phyloP scores from a whole-genome alignment of 2,888 invertebrate genomes.

The Temnothorax ravouxi region DNA sequence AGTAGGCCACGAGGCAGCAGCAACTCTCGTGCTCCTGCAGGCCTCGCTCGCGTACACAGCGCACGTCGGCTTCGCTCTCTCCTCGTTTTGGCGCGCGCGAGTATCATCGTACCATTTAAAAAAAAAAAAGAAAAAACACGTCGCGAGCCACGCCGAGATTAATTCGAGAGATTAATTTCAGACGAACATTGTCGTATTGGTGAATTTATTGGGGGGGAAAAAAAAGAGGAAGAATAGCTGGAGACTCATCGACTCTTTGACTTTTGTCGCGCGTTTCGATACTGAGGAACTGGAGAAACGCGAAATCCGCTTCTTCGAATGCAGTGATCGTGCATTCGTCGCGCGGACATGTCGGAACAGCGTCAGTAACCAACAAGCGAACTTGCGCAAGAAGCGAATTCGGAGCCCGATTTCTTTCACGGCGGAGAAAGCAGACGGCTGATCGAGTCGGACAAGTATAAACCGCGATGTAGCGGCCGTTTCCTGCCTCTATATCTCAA shows the following conservation, averaged over 20 bases:
- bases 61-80: slow-evolving; percentile 79
- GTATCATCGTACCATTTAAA: slow-evolving; percentile 12
- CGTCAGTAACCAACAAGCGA: slow-evolving; percentile 8
- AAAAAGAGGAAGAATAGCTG: not conserved
- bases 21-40: slow-evolving; percentile 80
- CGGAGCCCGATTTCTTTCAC: slow-evolving; percentile 54
- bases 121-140: not conserved
- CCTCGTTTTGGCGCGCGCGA: slow-evolving; percentile 72
- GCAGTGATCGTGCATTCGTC: not conserved
- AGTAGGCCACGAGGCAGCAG: slow-evolving; percentile 86
- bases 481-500: slow-evolving; percentile 25
- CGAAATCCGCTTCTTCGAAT: not conserved
- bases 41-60: slow-evolving; percentile 52
- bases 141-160: slow-evolving; percentile 7
- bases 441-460: slow-evolving; percentile 38
- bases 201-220: not conserved
- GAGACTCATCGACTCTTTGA: not conserved
- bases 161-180: slow-evolving; percentile 2
- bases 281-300: not conserved
- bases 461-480: slow-evolving; percentile 3
- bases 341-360: not conserved
- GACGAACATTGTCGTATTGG: not conserved
- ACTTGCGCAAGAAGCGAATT: slow-evolving; percentile 46
- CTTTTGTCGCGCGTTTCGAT: slow-evolving; percentile 17
- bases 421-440: slow-evolving; percentile 72